These are phyloP conservation scores for Pipistrellus kuhlii DNA, from an alignment of 2,797 vertebrate genomes.

Conservation along the genomic window DNA sequence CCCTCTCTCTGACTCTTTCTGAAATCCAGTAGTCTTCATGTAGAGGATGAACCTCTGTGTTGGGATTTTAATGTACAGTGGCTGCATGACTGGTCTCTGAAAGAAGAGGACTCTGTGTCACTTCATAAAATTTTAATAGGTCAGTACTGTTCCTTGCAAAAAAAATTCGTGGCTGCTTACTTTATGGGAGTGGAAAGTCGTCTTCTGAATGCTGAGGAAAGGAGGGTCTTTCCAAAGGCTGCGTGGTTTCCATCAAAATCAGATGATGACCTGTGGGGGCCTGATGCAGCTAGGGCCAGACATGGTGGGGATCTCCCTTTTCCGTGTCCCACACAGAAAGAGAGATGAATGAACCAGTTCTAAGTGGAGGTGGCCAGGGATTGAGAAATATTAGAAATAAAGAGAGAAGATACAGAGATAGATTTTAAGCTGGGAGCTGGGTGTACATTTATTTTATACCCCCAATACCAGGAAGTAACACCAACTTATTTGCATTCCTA, in stretches of 20 bases:
- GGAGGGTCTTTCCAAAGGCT: not conserved
- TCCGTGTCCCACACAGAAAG: no score
- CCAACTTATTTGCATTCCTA: no score
- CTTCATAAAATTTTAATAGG: conserved; percentile 36
- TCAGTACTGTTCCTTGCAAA: not conserved
- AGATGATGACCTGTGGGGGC: not conserved
- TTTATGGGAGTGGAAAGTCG: not conserved
- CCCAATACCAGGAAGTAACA: no score
- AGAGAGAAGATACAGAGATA: no score
- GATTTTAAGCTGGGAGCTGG: no score
- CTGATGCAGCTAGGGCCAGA: no score
- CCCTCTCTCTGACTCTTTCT: not conserved
- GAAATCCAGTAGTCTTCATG: not conserved
- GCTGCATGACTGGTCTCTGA: not conserved
- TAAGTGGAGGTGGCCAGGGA: no score
- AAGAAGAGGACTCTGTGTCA: not conserved
- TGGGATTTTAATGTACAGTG: not conserved
- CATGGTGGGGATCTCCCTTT: no score
- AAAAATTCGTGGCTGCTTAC: not conserved
- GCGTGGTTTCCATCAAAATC: not conserved
- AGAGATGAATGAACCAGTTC: no score
- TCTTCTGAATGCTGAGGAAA: not conserved
- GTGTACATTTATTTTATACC: no score
- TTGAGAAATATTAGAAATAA: no score
- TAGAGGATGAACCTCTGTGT: not conserved